A percentile compares a stretch with the other conserved stretches of the same genome.
These are phyloP conservation scores for Hydropsyche tenuis DNA, from an alignment of 1,140 invertebrate species.

Conservation along the genomic window DNA sequence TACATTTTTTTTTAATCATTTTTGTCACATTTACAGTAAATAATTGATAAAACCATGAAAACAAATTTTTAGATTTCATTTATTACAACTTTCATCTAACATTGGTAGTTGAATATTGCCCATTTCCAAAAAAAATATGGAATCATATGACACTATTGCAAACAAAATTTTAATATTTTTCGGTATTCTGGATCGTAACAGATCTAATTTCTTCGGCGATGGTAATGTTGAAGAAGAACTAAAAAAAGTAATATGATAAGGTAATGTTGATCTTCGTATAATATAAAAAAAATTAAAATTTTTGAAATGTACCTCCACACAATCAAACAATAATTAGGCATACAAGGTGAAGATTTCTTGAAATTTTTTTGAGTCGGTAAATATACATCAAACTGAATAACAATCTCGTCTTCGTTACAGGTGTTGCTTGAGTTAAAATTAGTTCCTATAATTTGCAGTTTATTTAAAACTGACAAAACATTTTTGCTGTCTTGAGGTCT, in stretches of 20 bases:
- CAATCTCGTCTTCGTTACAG: conserved; percentile 49
- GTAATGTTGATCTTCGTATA: background rate
- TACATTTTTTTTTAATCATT: no score
- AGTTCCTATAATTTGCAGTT: conserved; percentile 55
- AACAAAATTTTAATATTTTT: conserved; percentile 33
- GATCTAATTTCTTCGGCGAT: conserved; percentile 11
- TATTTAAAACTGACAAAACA: conserved; percentile 53
- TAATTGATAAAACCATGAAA: no score
- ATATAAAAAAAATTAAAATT: background rate
- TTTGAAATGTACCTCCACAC: conserved; percentile 58
- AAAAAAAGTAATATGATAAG: conserved; percentile 22
- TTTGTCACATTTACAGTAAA: no score
- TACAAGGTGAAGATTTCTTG: conserved; percentile 55
- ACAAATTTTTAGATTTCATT: no score
- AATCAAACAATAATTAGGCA: conserved; percentile 57
- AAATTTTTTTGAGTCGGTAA: conserved; percentile 58
- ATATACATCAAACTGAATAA: conserved; percentile 59
- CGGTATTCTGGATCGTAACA: conserved; percentile 30
- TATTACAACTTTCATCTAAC: background rate
- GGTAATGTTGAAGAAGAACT: conserved; percentile 39
- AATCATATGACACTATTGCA: conserved; percentile 41
- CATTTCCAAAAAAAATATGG: conserved; percentile 46
- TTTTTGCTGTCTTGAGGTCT: conserved; percentile 55
- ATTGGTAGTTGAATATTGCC: conserved; percentile 42
- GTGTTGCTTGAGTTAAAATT: background rate